Base-by-base conservation (phyloP, 2,797 vertebrate species). In the Nannoperca australis region DNA sequence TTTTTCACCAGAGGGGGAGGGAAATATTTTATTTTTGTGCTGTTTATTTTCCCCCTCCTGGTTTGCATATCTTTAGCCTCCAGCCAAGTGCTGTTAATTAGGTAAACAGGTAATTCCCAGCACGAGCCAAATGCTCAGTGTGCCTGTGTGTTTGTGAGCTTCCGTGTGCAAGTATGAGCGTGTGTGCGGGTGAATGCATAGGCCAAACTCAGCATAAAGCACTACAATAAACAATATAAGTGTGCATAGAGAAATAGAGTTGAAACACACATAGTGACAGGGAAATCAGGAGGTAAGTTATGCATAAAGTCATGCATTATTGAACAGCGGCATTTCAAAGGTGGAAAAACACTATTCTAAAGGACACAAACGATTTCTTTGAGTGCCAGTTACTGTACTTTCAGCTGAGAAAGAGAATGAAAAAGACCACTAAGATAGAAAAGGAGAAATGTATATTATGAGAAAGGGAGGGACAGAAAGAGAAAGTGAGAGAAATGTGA, bases 51-150 rank as follows among this genome's bases (percentile, higher is more conserved):
- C 75, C 50, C 42, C 71, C 38, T 70, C 70, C 84, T 89, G 54
- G 74, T 92, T 93, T 92, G 89, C 90, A 92, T 92, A 93, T 92
- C 84, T 91, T 84, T 89, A 89, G 88, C 91, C 91, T 91, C 83
- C 88, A 94, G 91, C 89, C 88, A 89, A 89, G 85, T 87, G 78
- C 85, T 89, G 89, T 92, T 94, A 93, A 94, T 94, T 90, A 92
- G 90, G 85, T 92, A 94, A 94, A 93, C 93, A 93, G 91, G 90
- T 94, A 91, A 92, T 91, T 91, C 90, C 90, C 89, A 87, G 78
- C 81, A 79, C 22, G 42, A 73, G 72, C 83, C 63, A n/a, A 84
- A 61, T 8, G 45, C 75, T 73, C 30, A 4, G n/a, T 72, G 49
- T 59, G 58, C 62, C 27, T 54, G 30, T 64, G 56, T 78, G 67